Conservation (phyloP, 1,140 invertebrate genomes). For the Hylyphantes graminicola region DNA sequence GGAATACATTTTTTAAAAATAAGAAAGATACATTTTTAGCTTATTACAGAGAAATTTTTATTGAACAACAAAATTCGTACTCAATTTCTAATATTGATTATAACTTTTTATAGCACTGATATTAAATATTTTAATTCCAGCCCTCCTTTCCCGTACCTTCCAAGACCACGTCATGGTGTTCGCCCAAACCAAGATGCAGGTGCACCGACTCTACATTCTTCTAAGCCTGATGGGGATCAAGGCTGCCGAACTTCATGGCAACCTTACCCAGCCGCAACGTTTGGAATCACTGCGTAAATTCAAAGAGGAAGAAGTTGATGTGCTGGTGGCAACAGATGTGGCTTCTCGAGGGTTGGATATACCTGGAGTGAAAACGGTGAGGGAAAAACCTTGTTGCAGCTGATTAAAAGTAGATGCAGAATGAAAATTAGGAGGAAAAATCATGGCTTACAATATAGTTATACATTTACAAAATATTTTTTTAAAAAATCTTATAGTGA, state of each 20-base stretch:
- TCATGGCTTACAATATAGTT: too few species aligned
- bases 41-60: too few species aligned
- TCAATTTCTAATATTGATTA: too few species aligned
- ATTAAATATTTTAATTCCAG: constrained; percentile 68
- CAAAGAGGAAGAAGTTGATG: constrained; percentile 87
- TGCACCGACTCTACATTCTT: constrained; percentile 90
- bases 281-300: constrained; percentile 90
- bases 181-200: constrained; percentile 94
- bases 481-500: too few species aligned
- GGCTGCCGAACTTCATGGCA: constrained; percentile 94
- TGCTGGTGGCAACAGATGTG: constrained; percentile 95
- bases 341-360: constrained; percentile 97
- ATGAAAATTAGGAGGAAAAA: too few species aligned
- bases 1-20: too few species aligned
- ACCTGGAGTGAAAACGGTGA: constrained; percentile 90
- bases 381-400: too few species aligned
- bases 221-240: constrained; percentile 87
- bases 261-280: constrained; percentile 91
- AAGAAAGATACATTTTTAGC: too few species aligned
- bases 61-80: too few species aligned
- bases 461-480: too few species aligned
- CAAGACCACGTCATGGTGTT: constrained; percentile 93
- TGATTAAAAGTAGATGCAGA: too few species aligned
- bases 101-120: too few species aligned
- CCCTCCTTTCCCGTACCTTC: constrained; percentile 93